phyloP scores from a whole-genome alignment of 2,113 vertebrate species.

The Macquaria ambigua region DNA sequence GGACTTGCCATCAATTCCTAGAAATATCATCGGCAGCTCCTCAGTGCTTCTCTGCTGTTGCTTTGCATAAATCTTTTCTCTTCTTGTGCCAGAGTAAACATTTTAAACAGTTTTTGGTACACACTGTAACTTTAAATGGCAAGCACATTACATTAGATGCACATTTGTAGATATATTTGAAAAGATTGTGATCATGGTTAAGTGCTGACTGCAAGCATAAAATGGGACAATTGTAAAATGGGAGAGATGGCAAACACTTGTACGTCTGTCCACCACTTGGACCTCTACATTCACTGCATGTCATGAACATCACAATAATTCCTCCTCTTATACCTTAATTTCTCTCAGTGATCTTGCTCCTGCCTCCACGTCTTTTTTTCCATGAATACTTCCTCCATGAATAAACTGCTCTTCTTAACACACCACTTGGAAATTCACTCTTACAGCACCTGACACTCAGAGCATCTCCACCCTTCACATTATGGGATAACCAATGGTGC shows the following conservation, averaged over 20 bases:
- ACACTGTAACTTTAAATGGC: background rate
- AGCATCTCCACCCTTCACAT: conserved; percentile 38
- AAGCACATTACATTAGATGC: background rate
- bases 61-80: background rate
- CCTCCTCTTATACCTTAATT: background rate
- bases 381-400: background rate
- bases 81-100: background rate
- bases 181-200: background rate
- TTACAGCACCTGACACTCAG: conserved; percentile 24
- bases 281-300: background rate
- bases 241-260: background rate
- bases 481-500: conserved; percentile 47
- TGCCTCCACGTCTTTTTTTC: background rate
- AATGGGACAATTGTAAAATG: background rate
- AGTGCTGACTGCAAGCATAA: conserved; percentile 1
- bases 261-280: background rate
- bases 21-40: background rate
- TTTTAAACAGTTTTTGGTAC: background rate
- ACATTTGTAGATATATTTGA: conserved; percentile 5
- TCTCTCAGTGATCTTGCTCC: background rate
- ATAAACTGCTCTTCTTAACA: background rate
- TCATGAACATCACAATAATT: background rate
- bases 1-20: background rate
- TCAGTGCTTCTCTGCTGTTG: background rate
- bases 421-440: accelerated